Base-by-base conservation (phyloP, 2,797 vertebrate species). In the Synanceia verrucosa region DNA sequence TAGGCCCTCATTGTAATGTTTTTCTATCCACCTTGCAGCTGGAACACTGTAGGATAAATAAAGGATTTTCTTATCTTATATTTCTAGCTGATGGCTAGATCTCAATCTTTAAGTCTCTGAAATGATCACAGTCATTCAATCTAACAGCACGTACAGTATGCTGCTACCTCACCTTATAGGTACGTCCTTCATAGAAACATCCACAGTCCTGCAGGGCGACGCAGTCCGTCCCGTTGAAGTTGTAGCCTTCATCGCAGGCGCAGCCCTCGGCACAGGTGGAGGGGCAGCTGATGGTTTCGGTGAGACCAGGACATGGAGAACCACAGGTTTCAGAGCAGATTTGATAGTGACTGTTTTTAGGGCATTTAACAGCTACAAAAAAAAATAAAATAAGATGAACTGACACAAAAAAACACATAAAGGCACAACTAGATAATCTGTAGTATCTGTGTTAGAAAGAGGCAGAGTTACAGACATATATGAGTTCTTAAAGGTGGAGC, bases 291-390 rank as follows among this genome's bases (percentile, higher is more conserved):
- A 52, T 71, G 0, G 76, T 59, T 1, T 83, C 62, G 0, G 59
- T 79, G 46, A 94, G 76, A 1, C 92, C 90, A 0, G 91, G 86
- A 53, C 94, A 96, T 1, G 81, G 80, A 37, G 72, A 61, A 46
- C 72, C 83, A 65, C 93, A 95, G 37, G 87, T 76, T 34, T 92
- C 86, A 0, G 91, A 76, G 1, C 94, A 95, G 34, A 90, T 16
- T 70, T 94, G 57, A 0, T 94, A 95, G 65, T 94, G 91, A 57
- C 93, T 95, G 81, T 95, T 85, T 6, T 76, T 11, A 18, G 92
- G 82, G 16, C 94, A 94, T 5, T 21, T 0, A 66, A 93, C 34
- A 0, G 92, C 94, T 95, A 62, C 11, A 81, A 53, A 41, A 63
- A 4, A 59, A 52, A 57, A 2, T 2, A 65, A 11, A 28, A 37